Evolutionary conservation across 2,888 invertebrate genomes (phyloP), one percentile per base, ranked within the genome.

Genomic region (Leptopilina drosophilae): DNA sequence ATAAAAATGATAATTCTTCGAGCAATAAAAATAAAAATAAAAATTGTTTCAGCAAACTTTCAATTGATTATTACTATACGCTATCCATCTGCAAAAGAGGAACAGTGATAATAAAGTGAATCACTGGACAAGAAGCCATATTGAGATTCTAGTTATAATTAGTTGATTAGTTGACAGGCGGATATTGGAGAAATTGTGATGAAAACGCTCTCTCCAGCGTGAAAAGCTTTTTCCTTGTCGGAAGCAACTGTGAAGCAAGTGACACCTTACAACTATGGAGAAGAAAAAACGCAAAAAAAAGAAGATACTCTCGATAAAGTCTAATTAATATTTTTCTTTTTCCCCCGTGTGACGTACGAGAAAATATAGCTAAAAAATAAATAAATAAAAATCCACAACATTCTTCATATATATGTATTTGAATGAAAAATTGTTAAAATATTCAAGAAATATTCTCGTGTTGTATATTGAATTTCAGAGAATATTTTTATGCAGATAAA

Each of bases 211-310:
- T 67, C 15, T 15, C 20, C 33, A 4, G 64, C 33, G 33, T 33
- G 33, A 11, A 62, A 33, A 64, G 64, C 64, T 64, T 33, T 33
- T 33, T 64, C 33, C 33, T 64, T 64, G 64, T 64, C 49, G 20
- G 49, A 67, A 67, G 67, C 67, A 49, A 66, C 42, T 66, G 66
- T 42, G 66, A 42, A 66, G 66, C n/a, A 66, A 66, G 46, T 66
- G 40, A 66, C 66, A 42, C 15, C 46, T 46, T 42, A 26, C 15
- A 64, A 20, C 15, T 49, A 49, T 49, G 8, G 14, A 15, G 66
- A 66, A 42, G 46, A 66, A 66, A 42, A 42, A 42, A 42, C 42
- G 42, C 42, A 66, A 7, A 42, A 66, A 42, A 42, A 66, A 46
- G 20, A 20, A 20, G 20, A 20, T 20, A 42, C 46, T 42, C 66